A percentile compares a stretch with the other conserved stretches of the same genome.
Evolutionary conservation across 2,113 vertebrate genomes (phyloP).

Genomic region (Chloropsis hardwickii): DNA sequence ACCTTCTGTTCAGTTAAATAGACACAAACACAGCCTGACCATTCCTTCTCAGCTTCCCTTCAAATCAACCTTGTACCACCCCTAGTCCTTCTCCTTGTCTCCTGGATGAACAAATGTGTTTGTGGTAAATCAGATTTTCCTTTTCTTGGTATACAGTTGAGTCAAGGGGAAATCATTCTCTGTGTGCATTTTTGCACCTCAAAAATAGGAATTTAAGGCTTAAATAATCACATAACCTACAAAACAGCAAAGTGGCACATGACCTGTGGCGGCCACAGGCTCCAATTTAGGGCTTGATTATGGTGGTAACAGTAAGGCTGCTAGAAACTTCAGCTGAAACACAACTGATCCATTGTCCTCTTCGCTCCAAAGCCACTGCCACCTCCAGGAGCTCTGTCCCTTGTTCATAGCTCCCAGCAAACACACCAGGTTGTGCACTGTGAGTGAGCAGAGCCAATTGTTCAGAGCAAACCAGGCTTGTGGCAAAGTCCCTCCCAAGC

Average conservation of each 20-base stretch:
- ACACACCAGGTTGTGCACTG: background rate
- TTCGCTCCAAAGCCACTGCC: background rate
- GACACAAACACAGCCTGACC: background rate
- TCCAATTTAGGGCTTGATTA: background rate
- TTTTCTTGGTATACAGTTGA: background rate
- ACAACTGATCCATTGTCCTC: background rate
- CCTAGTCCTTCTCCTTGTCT: background rate
- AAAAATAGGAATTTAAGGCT: background rate
- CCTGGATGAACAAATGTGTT: background rate
- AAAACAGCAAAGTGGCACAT: fast-evolving
- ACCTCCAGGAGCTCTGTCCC: background rate
- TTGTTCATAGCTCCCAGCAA: background rate
- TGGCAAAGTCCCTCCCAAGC: background rate
- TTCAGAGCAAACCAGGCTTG: background rate
- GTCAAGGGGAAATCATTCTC: background rate
- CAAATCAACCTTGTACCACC: background rate
- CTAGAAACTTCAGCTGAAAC: background rate
- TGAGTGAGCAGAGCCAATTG: background rate
- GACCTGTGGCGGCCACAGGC: background rate
- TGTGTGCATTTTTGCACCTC: background rate
- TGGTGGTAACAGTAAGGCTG: background rate
- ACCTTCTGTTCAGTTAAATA: background rate
- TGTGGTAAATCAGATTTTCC: background rate
- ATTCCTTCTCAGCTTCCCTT: background rate
- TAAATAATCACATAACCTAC: background rate